Evolutionary conservation across 2,888 invertebrate species (phyloP).

Genomic region (Pammene aurita): DNA sequence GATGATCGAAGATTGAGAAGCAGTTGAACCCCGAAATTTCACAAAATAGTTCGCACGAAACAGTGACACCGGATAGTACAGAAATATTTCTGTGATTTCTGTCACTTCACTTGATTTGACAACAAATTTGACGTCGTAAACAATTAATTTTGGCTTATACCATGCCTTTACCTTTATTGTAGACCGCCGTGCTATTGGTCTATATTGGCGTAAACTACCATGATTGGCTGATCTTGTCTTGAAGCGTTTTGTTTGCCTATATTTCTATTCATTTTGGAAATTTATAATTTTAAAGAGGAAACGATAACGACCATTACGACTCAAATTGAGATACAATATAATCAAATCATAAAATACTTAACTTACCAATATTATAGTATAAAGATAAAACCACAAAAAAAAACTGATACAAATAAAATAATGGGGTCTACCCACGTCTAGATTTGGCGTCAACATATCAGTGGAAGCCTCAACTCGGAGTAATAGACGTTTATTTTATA

Average conservation of each 20-base stretch:
- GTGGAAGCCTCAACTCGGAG: too few species aligned
- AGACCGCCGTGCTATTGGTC: constrained; percentile 4
- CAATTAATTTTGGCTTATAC: constrained; percentile 16
- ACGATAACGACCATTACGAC: too few species aligned
- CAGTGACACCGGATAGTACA: constrained; percentile 33
- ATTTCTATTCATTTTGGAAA: not conserved
- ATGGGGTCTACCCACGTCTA: too few species aligned
- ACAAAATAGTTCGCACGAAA: constrained; percentile 37
- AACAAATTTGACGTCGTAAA: constrained; percentile 32
- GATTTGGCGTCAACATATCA: too few species aligned
- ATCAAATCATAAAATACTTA: too few species aligned
- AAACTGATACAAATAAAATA: too few species aligned
- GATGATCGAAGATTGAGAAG: constrained; percentile 45
- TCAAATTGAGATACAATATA: too few species aligned
- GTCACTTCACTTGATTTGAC: constrained; percentile 33
- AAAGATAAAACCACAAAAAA: too few species aligned
- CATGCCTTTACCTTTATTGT: not conserved
- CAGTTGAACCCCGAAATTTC: constrained; percentile 16
- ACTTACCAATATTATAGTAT: too few species aligned
- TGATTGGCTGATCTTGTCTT: constrained; percentile 17
- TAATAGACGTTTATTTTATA: too few species aligned
- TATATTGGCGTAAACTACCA: not conserved
- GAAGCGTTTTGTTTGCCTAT: not conserved
- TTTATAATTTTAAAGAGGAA: not conserved
- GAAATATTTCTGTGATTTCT: constrained; percentile 27